Percentiles rank a stretch among this genome's conserved stretches.
Evolutionary conservation across 2,113 vertebrate species (phyloP).

Genomic region (Notarius quadriscutis): DNA sequence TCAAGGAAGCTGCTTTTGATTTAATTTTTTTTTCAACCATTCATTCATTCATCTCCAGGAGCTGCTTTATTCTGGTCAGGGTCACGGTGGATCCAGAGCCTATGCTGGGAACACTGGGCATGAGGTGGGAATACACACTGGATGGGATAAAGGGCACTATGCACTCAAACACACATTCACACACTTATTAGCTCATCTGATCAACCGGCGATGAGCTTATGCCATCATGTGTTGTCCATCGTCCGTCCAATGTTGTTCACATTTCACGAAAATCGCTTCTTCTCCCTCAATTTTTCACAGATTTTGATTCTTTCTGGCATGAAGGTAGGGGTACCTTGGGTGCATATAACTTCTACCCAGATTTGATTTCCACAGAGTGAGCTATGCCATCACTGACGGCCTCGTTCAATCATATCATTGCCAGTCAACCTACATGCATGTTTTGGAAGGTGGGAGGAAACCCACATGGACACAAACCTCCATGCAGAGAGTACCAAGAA

Average conservation of each 20-base stretch:
- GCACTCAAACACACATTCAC: neutral
- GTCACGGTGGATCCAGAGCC: neutral
- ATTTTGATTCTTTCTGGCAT: no score
- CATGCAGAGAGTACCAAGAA: neutral
- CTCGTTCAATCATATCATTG: neutral
- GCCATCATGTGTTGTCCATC: no score
- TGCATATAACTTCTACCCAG: no score
- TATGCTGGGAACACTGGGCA: neutral
- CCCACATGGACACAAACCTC: neutral
- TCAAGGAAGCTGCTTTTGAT: slow-evolving; percentile 51
- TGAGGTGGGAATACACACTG: neutral
- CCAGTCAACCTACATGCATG: neutral
- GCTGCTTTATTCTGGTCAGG: neutral
- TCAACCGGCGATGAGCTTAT: no score
- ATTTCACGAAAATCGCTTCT: no score
- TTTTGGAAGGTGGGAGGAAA: neutral
- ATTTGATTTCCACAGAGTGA: no score
- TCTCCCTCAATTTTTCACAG: no score
- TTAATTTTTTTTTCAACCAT: slow-evolving; percentile 50
- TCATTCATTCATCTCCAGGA: neutral
- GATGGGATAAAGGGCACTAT: neutral
- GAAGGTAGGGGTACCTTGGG: no score
- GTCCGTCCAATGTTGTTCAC: no score
- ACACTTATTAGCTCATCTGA: no score
- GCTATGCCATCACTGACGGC: no score